A percentile compares a stretch with the other conserved stretches of the same genome.
Evolutionary conservation across 2,888 invertebrate species (phyloP).

Genomic region (Melinaea menophilus): DNA sequence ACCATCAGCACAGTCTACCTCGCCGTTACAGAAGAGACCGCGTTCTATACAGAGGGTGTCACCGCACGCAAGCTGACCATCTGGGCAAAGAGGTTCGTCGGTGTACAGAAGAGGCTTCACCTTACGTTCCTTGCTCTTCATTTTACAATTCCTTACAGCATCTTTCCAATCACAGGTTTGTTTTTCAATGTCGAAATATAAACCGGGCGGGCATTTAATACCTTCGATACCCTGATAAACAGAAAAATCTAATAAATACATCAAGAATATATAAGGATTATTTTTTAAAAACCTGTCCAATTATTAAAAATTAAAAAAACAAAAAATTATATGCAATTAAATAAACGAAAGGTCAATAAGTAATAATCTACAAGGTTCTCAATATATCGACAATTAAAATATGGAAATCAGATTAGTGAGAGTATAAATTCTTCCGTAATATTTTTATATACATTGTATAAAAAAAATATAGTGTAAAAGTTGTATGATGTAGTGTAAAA

Average conservation of each 20-base stretch:
- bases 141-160: constrained; percentile 94
- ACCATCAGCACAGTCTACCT: constrained; percentile 91
- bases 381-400: neutral
- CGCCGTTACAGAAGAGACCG: constrained; percentile 95
- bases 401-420: constrained; percentile 2
- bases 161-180: constrained; percentile 97
- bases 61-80: constrained; percentile 92
- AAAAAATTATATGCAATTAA: neutral
- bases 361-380: neutral
- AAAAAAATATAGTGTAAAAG: too few relatives aligned
- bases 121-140: constrained; percentile 93
- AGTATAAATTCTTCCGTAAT: constrained; percentile 1
- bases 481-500: constrained; percentile 19
- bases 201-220: constrained; percentile 93
- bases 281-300: neutral
- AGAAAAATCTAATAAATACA: constrained; percentile 29
- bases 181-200: constrained; percentile 95
- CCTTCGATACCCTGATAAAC: constrained; percentile 89
- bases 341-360: constrained; percentile 1
- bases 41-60: constrained; percentile 91
- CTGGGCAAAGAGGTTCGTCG: constrained; percentile 92
- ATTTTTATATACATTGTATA: constrained; percentile 15
- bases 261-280: neutral
- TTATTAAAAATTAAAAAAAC: neutral
- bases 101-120: constrained; percentile 91